Conservation (phyloP, 2,113 vertebrate species). For the Sylvia atricapilla region DNA sequence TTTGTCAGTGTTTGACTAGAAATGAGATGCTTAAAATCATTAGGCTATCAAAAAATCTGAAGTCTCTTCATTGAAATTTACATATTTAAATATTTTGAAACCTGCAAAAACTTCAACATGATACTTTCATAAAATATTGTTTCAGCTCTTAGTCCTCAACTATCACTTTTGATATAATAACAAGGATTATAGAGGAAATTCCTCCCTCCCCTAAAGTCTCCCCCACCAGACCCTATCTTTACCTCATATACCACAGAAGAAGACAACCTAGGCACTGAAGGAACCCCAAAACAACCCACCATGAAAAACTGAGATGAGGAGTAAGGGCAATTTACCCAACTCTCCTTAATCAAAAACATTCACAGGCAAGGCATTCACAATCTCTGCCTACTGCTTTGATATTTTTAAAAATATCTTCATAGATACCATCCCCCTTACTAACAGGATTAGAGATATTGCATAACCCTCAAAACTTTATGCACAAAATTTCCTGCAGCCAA, state of each 20-base stretch:
- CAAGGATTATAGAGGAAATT: slow-evolving; percentile 75
- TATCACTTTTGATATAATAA: slow-evolving; percentile 80
- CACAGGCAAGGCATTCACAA: slow-evolving; percentile 15
- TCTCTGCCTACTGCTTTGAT: background rate
- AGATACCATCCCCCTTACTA: slow-evolving; percentile 8
- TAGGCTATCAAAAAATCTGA: slow-evolving; percentile 84
- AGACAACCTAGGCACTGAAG: slow-evolving; percentile 40
- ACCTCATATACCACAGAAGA: slow-evolving; percentile 34
- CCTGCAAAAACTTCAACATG: slow-evolving; percentile 84
- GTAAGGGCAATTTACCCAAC: slow-evolving; percentile 40
- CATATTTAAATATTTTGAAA: slow-evolving; percentile 89
- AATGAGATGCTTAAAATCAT: slow-evolving; percentile 87
- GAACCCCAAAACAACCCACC: background rate
- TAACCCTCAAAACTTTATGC: slow-evolving; percentile 29
- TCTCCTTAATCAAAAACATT: slow-evolving; percentile 26
- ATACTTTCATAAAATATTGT: slow-evolving; percentile 86
- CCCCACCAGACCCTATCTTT: slow-evolving; percentile 46
- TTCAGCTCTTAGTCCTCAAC: slow-evolving; percentile 81
- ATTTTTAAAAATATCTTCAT: background rate
- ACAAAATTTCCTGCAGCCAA: slow-evolving; percentile 50
- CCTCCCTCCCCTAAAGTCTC: slow-evolving; percentile 51
- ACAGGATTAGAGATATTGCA: slow-evolving; percentile 34
- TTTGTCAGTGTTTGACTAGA: slow-evolving; percentile 85
- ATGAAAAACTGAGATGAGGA: background rate
- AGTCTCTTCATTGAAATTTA: slow-evolving; percentile 83